Base-by-base conservation (phyloP, 53 echinoderm and acorn worm genomes). In the Temnopleurus reevesii region DNA sequence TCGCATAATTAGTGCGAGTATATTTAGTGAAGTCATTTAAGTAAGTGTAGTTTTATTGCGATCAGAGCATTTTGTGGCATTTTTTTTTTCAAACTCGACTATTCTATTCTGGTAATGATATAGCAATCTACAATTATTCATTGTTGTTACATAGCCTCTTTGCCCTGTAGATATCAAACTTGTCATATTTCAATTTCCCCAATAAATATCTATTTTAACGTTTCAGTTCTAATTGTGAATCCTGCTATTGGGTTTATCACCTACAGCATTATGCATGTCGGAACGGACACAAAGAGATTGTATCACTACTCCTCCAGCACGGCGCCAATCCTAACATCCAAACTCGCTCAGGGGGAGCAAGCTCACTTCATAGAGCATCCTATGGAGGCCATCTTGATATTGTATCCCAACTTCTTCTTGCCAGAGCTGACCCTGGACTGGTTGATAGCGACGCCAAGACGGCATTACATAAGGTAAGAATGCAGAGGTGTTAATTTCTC, bases 401-500 rank as follows among this genome's bases (percentile, higher is more conserved):
- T 54, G 92, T 94, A 4, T 81, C 89, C 19, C 46, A 81, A 1
- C 89, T 99, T 15, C 64, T 99, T 18, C 23, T 58, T 24, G 26
- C 84, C 35, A 89, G 51, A 60, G 94, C 93, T 28, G 77, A 90
- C 46, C 77, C 93, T 10, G 46, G 53, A 12, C 51, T 94, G 13
- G 55, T 77, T 55, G 96, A 96, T 86, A 77, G 66, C 4, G 98
- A 98, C 89, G 95, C 92, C 3, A 95, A 90, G 76, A 90, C 92
- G 41, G 92, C 96, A 27, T 90, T 98, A 10, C 98, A 98, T 54
- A 98, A 98, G 96, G 98, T 94, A 85, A 2, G n/a, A n/a, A n/a
- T n/a, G n/a, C n/a, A n/a, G n/a, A n/a, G n/a, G n/a, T n/a, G n/a
- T n/a, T n/a, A n/a, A n/a, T n/a, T n/a, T n/a, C n/a, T n/a, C n/a